These are phyloP conservation scores for Palythoa caribaeorum DNA, from an alignment of 92 coral and sea anemone genomes.

Conservation along the genomic window DNA sequence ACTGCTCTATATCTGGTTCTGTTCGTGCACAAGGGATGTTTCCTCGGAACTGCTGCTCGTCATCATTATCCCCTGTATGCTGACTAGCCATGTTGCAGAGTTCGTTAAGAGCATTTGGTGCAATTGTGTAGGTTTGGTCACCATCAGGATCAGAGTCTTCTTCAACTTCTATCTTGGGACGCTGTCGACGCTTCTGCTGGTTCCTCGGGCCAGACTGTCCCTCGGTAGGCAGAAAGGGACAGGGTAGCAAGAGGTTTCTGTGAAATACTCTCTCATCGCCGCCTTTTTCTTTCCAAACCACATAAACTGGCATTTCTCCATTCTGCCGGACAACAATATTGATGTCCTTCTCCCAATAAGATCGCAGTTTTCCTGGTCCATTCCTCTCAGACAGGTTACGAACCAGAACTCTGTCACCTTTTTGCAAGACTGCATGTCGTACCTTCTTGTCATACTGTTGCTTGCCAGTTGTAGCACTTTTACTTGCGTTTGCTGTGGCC, in stretches of 20 bases:
- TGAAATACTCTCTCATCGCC: conserved; percentile 41
- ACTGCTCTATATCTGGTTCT: conserved; percentile 6
- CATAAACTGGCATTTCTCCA: conserved; percentile 70
- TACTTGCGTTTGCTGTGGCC: conserved; percentile 53
- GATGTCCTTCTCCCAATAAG: conserved; percentile 69
- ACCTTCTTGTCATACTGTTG: conserved; percentile 63
- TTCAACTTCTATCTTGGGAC: background rate
- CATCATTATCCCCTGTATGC: conserved; percentile 10
- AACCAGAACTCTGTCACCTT: conserved; percentile 65
- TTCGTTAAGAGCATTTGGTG: conserved; percentile 19
- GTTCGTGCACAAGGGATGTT: conserved; percentile 4
- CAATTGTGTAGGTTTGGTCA: background rate
- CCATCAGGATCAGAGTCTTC: conserved; percentile 6
- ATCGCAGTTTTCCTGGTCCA: conserved; percentile 68
- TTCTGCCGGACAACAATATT: conserved; percentile 60
- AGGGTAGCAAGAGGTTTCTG: conserved; percentile 57
- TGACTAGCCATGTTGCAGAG: conserved; percentile 17
- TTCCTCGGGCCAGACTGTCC: conserved; percentile 21
- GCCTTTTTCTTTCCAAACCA: conserved; percentile 53
- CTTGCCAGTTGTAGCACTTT: conserved; percentile 42
- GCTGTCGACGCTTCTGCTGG: background rate
- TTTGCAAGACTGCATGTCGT: conserved; percentile 46
- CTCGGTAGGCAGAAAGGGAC: conserved; percentile 55
- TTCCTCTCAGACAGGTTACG: conserved; percentile 54
- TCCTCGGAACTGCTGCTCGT: conserved; percentile 17